Percentiles rank a stretch among this genome's conserved stretches.
phyloP scores from a whole-genome alignment of 2,797 vertebrate genomes.

The Diplodus puntazzo region DNA sequence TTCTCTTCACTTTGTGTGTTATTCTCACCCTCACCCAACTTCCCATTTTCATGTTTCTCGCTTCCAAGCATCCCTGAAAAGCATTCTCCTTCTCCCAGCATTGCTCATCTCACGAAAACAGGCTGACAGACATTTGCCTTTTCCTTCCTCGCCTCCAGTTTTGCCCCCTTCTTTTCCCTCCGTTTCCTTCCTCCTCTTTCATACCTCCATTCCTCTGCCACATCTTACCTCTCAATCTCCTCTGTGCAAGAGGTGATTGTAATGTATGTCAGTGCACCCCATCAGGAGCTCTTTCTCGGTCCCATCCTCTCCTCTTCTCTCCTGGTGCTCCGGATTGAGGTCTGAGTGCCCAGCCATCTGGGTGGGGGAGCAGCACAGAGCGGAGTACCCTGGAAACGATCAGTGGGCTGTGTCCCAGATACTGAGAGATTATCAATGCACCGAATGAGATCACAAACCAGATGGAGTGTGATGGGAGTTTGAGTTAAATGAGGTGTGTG shows the following conservation, averaged over 20 bases:
- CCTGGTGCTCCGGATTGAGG: conserved; percentile 76
- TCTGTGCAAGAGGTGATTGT: conserved; percentile 33
- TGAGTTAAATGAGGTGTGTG: conserved; percentile 67
- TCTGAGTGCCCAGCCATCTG: conserved; percentile 81
- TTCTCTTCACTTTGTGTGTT: conserved; percentile 53
- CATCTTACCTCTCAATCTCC: conserved; percentile 21
- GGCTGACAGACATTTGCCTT: conserved; percentile 20
- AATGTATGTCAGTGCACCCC: conserved; percentile 62
- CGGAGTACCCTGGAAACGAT: conserved; percentile 80
- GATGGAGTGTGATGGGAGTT: conserved; percentile 82
- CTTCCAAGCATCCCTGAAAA: conserved; percentile 27
- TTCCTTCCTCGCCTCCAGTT: conserved; percentile 12
- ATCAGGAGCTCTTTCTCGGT: conserved; percentile 56
- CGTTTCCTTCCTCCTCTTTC: neutral
- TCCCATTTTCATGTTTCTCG: conserved; percentile 52
- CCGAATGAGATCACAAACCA: conserved; percentile 83
- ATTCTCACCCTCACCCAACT: conserved; percentile 47
- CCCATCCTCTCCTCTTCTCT: conserved; percentile 47
- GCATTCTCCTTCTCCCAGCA: conserved; percentile 26
- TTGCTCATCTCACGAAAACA: conserved; percentile 46
- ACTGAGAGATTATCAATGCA: conserved; percentile 85
- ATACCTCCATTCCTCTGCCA: conserved; percentile 10
- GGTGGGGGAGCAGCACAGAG: conserved; percentile 71
- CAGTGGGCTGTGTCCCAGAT: conserved; percentile 84
- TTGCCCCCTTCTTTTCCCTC: conserved; percentile 4